Evolutionary conservation across 2,113 vertebrate species (phyloP).

Genomic region (Oryzias melastigma): DNA sequence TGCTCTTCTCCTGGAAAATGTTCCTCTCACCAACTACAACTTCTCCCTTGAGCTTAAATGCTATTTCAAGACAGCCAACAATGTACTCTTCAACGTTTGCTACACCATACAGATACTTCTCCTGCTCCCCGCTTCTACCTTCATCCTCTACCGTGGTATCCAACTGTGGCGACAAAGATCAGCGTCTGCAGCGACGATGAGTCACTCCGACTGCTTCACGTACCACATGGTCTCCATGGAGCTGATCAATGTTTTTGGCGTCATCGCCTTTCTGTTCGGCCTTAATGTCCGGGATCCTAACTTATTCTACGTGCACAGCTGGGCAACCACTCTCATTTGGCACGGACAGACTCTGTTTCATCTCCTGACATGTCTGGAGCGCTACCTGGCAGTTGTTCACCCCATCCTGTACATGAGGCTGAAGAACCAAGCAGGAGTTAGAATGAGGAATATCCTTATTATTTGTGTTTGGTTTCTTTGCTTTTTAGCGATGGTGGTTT

Average conservation of each 20-base stretch:
- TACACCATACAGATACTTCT: background rate
- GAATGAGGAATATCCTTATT: background rate
- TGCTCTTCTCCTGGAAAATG: too few relatives aligned
- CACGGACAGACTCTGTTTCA: background rate
- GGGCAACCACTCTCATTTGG: background rate
- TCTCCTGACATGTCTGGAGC: slow-evolving; percentile 6
- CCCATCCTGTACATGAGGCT: slow-evolving; percentile 1
- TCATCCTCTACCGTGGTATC: background rate
- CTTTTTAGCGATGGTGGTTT: background rate
- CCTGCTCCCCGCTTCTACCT: slow-evolving; percentile 4
- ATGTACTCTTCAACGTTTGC: background rate
- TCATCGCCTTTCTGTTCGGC: background rate
- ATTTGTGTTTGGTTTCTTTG: background rate
- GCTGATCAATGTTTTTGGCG: background rate
- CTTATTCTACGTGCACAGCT: background rate
- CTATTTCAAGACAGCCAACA: too few relatives aligned
- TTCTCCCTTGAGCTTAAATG: too few relatives aligned
- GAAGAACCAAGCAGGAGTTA: background rate
- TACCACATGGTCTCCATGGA: slow-evolving; percentile 10
- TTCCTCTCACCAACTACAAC: too few relatives aligned
- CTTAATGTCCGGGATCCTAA: background rate
- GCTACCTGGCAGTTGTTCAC: slow-evolving; percentile 4
- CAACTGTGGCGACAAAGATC: background rate
- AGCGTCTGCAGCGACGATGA: background rate
- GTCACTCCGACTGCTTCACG: slow-evolving; percentile 11